phyloP scores from a whole-genome alignment of 30 jellyfish, hydroid and myxozoan species.

The Aurelia coerulea region DNA sequence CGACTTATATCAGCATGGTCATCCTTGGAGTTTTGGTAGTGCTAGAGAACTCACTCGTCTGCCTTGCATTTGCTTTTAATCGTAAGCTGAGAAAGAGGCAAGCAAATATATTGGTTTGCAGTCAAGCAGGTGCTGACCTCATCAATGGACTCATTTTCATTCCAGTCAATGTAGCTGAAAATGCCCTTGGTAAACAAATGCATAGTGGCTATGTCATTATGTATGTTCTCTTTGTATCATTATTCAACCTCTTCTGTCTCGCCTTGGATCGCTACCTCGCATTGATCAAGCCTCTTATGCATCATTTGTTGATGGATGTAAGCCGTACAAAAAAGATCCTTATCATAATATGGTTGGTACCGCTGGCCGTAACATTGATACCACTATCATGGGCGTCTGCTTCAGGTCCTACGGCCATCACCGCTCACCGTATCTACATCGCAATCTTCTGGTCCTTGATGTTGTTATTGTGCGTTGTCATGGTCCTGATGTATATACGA shows the following conservation, averaged over 20 bases:
- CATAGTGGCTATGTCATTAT: constrained; percentile 44
- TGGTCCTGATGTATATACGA: constrained; percentile 66
- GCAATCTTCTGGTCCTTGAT: constrained; percentile 67
- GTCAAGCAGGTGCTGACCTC: constrained; percentile 89
- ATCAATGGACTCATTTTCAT: constrained; percentile 75
- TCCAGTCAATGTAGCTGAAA: constrained; percentile 59
- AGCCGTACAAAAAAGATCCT: constrained; percentile 70
- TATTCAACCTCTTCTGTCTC: constrained; percentile 75
- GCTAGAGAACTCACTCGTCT: constrained; percentile 64
- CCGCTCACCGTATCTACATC: constrained; percentile 46
- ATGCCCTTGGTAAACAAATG: constrained; percentile 7
- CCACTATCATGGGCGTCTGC: constrained; percentile 77
- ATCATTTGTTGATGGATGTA: constrained; percentile 69
- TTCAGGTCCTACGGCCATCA: background rate
- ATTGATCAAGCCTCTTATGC: constrained; percentile 79
- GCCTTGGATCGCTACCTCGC: constrained; percentile 92
- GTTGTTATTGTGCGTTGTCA: constrained; percentile 62
- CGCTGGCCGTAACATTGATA: constrained; percentile 59
- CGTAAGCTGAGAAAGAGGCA: constrained; percentile 74
- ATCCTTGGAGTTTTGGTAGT: constrained; percentile 48
- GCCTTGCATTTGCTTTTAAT: constrained; percentile 68
- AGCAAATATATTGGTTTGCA: constrained; percentile 83
- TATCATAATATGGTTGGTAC: constrained; percentile 63
- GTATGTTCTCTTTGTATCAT: constrained; percentile 76
- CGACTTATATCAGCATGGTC: background rate